Conservation (phyloP, 2,888 invertebrate genomes). For the Tiliacea aurago region DNA sequence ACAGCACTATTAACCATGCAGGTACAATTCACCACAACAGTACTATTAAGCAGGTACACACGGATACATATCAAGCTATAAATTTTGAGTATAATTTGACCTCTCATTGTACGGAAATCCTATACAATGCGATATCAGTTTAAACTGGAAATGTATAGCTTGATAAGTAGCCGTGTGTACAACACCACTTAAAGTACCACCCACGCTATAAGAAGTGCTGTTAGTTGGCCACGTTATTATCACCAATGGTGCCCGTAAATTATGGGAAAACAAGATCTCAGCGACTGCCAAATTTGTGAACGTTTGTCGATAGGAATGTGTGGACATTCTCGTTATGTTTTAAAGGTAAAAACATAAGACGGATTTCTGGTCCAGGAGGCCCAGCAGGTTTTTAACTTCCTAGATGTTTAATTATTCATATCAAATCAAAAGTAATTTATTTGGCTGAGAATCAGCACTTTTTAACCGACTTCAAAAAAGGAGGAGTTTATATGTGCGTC, state of each 20-base stretch:
- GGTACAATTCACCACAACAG: neutral
- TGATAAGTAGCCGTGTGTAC: no score
- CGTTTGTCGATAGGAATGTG: conserved; percentile 61
- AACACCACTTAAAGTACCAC: conserved; percentile 65
- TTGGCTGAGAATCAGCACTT: neutral
- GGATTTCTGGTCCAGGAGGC: neutral
- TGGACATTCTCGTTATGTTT: conserved; percentile 65
- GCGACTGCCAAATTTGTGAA: conserved; percentile 81
- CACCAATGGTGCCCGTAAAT: conserved; percentile 83
- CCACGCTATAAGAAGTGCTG: conserved; percentile 66
- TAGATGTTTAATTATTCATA: neutral
- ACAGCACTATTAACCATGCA: neutral
- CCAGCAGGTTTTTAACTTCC: no score
- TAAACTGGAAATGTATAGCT: no score
- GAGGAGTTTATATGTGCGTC: no score
- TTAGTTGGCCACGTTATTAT: conserved; percentile 79
- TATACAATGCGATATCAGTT: no score
- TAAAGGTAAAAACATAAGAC: neutral
- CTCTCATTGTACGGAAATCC: no score
- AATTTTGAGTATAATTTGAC: no score
- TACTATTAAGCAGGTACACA: no score
- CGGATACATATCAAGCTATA: no score
- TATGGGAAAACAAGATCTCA: conserved; percentile 79
- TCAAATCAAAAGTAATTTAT: neutral
- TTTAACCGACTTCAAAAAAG: no score